These are phyloP conservation scores for Columba livia DNA, from an alignment of 2,113 vertebrate species.

Conservation along the genomic window DNA sequence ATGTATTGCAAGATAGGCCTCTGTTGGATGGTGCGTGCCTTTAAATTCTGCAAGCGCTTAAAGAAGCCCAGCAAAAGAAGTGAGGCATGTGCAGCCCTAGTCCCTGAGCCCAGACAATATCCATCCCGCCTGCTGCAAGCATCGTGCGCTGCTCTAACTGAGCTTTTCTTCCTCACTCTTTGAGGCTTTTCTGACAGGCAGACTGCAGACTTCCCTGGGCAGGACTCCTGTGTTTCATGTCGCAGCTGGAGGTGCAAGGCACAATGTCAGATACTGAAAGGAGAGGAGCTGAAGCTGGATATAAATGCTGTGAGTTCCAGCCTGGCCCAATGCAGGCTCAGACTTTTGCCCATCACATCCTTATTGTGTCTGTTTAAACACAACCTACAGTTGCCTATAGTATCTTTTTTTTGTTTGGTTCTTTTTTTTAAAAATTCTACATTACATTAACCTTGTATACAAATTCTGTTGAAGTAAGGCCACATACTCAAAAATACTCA, in stretches of 20 bases:
- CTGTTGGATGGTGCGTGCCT: not conserved
- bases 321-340: not conserved
- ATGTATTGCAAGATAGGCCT: conserved; percentile 12
- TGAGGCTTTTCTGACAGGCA: not conserved
- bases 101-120: not conserved
- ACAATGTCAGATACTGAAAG: rapidly evolving
- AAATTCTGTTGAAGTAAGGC: not conserved
- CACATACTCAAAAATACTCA: not conserved
- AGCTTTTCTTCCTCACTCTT: not conserved
- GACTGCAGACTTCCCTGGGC: not conserved
- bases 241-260: not conserved
- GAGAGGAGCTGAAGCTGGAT: not conserved
- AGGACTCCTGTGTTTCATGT: not conserved
- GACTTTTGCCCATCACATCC: not conserved
- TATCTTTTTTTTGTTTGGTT: too few species aligned
- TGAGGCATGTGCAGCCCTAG: not conserved
- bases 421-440: not conserved
- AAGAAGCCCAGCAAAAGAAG: not conserved
- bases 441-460: not conserved
- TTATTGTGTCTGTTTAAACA: not conserved
- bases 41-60: conserved; percentile 24
- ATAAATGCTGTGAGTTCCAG: not conserved
- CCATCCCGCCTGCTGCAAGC: not conserved
- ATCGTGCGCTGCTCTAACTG: not conserved
- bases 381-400: rapidly evolving